These are phyloP conservation scores for Merluccius polli DNA, from an alignment of 2,797 vertebrate species.

Conservation along the genomic window DNA sequence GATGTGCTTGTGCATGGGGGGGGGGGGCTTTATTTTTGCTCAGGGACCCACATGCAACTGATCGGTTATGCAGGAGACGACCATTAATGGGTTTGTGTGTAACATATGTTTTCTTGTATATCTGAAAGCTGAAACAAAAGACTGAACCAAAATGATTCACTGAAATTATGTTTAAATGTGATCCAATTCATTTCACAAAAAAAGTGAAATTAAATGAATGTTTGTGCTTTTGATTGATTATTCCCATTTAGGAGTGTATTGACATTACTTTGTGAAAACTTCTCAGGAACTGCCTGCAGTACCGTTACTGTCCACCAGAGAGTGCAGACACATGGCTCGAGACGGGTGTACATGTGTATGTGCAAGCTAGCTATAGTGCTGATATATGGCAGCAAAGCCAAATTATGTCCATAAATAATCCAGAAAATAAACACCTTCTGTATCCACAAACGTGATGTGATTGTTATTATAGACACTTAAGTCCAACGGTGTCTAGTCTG, in stretches of 20 bases:
- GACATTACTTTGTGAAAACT: background rate
- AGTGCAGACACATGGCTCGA: background rate
- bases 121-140: background rate
- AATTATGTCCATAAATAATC: background rate
- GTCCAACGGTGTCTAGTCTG: background rate
- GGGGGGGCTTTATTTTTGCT: background rate
- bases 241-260: background rate
- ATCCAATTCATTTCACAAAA: background rate
- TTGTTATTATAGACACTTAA: background rate
- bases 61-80: background rate
- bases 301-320: background rate
- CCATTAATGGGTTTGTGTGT: background rate
- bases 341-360: background rate
- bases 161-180: background rate
- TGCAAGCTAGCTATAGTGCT: background rate
- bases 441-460: background rate
- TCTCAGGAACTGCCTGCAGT: background rate
- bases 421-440: constrained; percentile 1
- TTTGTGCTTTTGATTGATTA: background rate
- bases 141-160: background rate
- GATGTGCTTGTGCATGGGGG: background rate
- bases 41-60: background rate
- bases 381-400: background rate
- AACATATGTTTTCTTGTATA: background rate
- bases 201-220: background rate